These are phyloP conservation scores for Falco peregrinus DNA, from an alignment of 2,797 vertebrate species.

Conservation along the genomic window DNA sequence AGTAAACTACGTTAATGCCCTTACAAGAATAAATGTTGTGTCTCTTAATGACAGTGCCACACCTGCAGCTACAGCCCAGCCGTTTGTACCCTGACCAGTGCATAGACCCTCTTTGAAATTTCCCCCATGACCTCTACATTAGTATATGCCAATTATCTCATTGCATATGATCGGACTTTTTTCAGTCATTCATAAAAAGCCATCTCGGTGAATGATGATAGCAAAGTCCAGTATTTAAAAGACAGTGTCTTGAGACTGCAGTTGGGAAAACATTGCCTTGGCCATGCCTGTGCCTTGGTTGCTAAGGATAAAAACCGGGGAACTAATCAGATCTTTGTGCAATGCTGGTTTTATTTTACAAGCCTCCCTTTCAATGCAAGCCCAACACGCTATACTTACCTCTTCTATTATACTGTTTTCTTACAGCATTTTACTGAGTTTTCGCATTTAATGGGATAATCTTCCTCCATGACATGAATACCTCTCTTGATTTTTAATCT, in stretches of 20 bases:
- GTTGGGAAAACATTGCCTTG: neutral
- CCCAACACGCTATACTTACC: neutral
- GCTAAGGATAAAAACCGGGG: neutral
- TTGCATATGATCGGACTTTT: neutral
- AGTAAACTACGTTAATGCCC: neutral
- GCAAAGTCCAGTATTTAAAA: neutral
- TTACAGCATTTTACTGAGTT: neutral
- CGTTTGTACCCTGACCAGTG: neutral
- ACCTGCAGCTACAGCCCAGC: neutral
- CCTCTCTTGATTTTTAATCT: slow-evolving; percentile 25
- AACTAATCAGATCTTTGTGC: slow-evolving; percentile 11
- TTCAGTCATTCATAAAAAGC: neutral
- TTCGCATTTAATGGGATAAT: neutral
- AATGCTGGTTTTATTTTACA: slow-evolving; percentile 44
- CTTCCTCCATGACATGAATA: neutral
- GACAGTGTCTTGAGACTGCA: neutral
- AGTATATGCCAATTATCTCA: neutral
- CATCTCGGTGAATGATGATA: neutral
- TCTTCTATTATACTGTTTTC: neutral
- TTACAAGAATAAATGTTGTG: neutral
- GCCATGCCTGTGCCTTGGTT: neutral
- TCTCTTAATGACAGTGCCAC: neutral
- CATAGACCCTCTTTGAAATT: neutral
- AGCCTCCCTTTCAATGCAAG: neutral
- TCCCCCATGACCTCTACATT: neutral